Conservation (phyloP, 2,888 invertebrate species). For the Sipha maydis region DNA sequence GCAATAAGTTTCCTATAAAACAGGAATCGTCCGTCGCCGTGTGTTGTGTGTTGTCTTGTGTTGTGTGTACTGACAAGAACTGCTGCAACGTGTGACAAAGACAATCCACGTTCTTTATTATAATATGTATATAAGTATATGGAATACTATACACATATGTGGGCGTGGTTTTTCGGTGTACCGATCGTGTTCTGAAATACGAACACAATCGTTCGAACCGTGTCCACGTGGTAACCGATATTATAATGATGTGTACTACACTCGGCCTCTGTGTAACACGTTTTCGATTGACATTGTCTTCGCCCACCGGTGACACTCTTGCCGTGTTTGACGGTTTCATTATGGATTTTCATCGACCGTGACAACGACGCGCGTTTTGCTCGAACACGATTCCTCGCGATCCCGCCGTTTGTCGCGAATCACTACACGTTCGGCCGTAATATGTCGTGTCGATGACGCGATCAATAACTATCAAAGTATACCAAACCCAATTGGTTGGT, state of each 20-base stretch:
- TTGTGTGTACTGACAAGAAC: background rate
- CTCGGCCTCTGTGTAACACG: background rate
- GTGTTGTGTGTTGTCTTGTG: background rate
- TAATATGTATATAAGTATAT: background rate
- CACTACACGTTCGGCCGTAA: too few relatives aligned
- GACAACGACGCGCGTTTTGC: background rate
- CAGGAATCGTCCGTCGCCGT: conserved; percentile 34
- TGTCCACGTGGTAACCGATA: background rate
- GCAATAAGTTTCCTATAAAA: conserved; percentile 59
- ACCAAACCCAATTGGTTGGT: too few relatives aligned
- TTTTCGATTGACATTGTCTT: conserved; percentile 1
- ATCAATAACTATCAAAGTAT: too few relatives aligned
- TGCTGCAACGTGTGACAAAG: conserved; percentile 12
- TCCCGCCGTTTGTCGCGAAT: too few relatives aligned
- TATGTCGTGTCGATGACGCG: too few relatives aligned
- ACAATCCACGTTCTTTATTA: conserved; percentile 19
- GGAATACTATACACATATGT: background rate
- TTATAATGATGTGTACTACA: background rate
- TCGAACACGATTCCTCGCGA: too few relatives aligned
- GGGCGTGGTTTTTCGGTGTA: conserved; percentile 36
- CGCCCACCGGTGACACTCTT: background rate
- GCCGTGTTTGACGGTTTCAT: background rate
- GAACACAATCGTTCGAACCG: background rate
- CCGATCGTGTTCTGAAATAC: conserved; percentile 22
- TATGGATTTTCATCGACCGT: background rate